Evolutionary conservation across 2,113 vertebrate species (phyloP).

Genomic region (Rhadina sibilatrix): DNA sequence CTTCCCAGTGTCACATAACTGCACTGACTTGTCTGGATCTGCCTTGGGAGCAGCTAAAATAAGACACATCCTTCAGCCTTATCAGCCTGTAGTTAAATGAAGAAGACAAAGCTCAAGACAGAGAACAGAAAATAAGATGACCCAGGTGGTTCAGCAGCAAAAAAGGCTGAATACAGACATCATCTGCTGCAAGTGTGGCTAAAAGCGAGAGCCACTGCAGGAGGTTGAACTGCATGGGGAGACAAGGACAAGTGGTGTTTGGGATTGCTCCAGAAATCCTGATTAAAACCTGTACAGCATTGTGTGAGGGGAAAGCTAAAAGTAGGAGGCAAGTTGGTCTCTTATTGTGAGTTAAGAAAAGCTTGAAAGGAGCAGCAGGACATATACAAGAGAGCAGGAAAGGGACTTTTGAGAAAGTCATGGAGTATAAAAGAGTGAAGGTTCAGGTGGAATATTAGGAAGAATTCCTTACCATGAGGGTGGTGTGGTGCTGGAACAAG

Average conservation of each 20-base stretch:
- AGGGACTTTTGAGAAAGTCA: not conserved
- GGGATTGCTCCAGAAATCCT: not conserved
- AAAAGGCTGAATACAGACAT: not conserved
- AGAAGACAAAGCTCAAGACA: not conserved
- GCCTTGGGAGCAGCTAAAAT: not conserved
- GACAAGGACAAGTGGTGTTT: not conserved
- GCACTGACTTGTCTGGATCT: rapidly evolving
- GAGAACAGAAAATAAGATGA: not conserved
- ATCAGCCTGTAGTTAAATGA: not conserved
- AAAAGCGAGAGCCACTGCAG: not conserved
- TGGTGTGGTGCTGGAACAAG: not conserved
- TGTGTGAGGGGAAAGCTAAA: not conserved
- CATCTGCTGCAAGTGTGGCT: rapidly evolving
- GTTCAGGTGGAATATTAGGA: not conserved
- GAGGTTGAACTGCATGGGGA: not conserved
- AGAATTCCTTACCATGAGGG: not conserved
- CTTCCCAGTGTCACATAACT: not conserved
- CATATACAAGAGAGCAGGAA: no score
- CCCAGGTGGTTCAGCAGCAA: not conserved
- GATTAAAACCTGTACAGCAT: not conserved
- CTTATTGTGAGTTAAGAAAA: not conserved
- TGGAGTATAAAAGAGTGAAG: not conserved
- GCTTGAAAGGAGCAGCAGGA: not conserved
- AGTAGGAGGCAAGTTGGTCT: not conserved
- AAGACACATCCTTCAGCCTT: not conserved